Evolutionary conservation across 1,140 invertebrate genomes (phyloP).

Genomic region (Orius insidiosus): DNA sequence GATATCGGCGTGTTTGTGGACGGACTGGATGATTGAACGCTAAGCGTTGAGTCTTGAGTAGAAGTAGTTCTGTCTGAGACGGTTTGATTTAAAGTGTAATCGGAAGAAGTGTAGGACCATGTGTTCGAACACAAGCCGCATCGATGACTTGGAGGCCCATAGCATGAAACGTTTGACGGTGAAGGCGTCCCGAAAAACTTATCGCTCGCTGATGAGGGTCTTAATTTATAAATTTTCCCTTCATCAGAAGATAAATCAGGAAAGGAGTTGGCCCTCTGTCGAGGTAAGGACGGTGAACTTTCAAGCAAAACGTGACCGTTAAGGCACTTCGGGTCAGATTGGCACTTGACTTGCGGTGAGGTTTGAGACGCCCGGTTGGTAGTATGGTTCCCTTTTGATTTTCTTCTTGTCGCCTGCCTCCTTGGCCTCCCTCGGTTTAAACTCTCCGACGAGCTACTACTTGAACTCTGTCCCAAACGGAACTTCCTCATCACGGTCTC

Average conservation of each 20-base stretch:
- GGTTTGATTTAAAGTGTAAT: conserved; percentile 15
- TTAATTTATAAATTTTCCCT: not conserved
- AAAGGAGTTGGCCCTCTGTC: not conserved
- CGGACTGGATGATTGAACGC: conserved; percentile 16
- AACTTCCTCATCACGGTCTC: conserved; percentile 22
- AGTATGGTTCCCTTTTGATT: conserved; percentile 4
- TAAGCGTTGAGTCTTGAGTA: conserved; percentile 19
- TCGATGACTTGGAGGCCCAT: not conserved
- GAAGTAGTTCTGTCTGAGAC: conserved; percentile 17
- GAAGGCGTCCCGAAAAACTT: conserved; percentile 4
- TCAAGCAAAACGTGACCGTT: not conserved
- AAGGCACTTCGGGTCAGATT: conserved; percentile 1
- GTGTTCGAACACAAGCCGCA: conserved; percentile 2
- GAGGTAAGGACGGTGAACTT: conserved; percentile 1
- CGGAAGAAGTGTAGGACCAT: conserved; percentile 11
- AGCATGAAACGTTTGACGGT: conserved; percentile 1
- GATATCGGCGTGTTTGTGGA: conserved; percentile 10
- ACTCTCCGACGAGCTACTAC: conserved; percentile 11
- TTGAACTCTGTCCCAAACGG: conserved; percentile 14
- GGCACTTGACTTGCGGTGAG: not conserved
- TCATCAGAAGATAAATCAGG: conserved; percentile 4
- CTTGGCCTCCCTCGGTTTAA: conserved; percentile 5
- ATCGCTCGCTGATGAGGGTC: not conserved
- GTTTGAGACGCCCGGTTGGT: not conserved
- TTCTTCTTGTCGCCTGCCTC: conserved; percentile 6